Percentiles rank a stretch among this genome's conserved stretches.
Conservation (phyloP, 92 coral and sea anemone genomes). For the Scolanthus callimorphus region DNA sequence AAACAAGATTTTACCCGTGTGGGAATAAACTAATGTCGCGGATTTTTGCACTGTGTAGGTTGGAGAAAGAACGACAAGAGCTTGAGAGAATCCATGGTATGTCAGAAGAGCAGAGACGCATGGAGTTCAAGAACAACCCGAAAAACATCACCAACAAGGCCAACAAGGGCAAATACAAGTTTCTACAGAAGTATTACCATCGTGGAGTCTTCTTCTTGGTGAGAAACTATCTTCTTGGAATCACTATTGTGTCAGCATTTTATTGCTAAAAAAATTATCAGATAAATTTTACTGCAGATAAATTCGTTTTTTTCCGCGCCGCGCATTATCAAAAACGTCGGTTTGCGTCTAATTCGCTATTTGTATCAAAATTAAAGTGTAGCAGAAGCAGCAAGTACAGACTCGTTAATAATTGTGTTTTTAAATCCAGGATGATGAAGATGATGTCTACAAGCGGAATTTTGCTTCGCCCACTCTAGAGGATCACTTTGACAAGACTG, state of each 20-base stretch:
- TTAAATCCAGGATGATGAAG: conserved; percentile 53
- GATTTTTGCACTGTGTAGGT: no score
- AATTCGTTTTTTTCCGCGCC: no score
- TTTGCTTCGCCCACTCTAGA: conserved; percentile 80
- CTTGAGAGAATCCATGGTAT: conserved; percentile 70
- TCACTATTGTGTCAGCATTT: no score
- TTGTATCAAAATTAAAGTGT: no score
- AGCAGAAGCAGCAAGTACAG: no score
- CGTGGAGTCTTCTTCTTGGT: conserved; percentile 96
- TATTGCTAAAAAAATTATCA: no score
- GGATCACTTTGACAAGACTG: conserved; percentile 86
- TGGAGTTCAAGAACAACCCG: conserved; percentile 66
- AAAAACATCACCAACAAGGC: conserved; percentile 82
- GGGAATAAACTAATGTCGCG: no score
- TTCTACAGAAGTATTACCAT: conserved; percentile 91
- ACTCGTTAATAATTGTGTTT: neutral
- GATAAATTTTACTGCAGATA: no score
- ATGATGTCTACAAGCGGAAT: conserved; percentile 56
- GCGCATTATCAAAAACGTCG: no score
- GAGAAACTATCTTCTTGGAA: no score
- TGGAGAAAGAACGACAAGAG: conserved; percentile 84
- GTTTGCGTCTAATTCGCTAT: no score
- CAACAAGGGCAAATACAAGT: conserved; percentile 87
- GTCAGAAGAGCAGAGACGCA: conserved; percentile 88
- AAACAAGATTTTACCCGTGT: no score